These are phyloP conservation scores for Poeciliopsis prolifica DNA, from an alignment of 2,113 vertebrate genomes.

Conservation along the genomic window DNA sequence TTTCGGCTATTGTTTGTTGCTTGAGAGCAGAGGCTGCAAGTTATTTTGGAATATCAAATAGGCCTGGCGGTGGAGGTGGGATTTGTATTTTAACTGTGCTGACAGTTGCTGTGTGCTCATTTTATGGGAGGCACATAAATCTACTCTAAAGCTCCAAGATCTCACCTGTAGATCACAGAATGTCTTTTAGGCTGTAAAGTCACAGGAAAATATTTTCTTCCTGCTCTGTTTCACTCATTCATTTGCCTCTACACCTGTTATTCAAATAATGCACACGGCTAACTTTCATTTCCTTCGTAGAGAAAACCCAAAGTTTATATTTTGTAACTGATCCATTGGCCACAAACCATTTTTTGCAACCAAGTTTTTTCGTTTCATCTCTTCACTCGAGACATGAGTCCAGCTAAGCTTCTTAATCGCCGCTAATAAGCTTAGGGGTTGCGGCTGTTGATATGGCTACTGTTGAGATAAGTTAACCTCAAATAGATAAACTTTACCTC, in stretches of 20 bases:
- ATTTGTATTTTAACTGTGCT: conserved; percentile 3
- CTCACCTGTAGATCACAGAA: conserved; percentile 46
- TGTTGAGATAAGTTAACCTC: conserved; percentile 54
- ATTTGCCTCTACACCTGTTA: not conserved
- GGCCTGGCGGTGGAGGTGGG: not conserved
- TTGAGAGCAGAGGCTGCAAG: not conserved
- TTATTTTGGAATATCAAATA: not conserved
- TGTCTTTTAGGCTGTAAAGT: not conserved
- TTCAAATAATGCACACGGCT: not conserved
- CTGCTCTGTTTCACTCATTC: not conserved
- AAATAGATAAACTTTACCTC: conserved; percentile 22
- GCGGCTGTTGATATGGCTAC: conserved; percentile 66
- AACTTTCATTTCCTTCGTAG: not conserved
- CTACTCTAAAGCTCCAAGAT: conserved; percentile 11
- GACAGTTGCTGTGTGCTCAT: not conserved
- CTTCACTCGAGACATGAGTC: conserved; percentile 46
- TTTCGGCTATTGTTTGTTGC: not conserved
- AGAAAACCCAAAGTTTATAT: too few relatives aligned
- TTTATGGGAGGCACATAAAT: not conserved
- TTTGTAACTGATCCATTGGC: not conserved
- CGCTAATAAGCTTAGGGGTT: conserved; percentile 70
- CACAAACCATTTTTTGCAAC: conserved; percentile 10
- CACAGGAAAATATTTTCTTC: not conserved
- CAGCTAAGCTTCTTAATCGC: conserved; percentile 65
- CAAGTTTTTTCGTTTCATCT: conserved; percentile 50